Conservation (phyloP, 2,113 vertebrate genomes). For the Ranitomeya imitator region DNA sequence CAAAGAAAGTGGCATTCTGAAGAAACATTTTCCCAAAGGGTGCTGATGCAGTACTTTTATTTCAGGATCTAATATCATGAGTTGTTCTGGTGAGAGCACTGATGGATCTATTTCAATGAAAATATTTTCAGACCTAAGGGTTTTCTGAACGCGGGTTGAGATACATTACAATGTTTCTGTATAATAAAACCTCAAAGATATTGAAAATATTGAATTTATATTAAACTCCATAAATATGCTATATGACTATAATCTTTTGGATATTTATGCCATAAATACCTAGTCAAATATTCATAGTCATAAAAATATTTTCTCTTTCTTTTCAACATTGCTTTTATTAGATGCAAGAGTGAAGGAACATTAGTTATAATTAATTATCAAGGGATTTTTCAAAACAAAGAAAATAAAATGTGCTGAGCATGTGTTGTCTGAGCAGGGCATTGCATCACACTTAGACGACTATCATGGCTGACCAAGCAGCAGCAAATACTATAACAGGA, state of each 20-base stretch:
- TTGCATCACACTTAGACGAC: background rate
- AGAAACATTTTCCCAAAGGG: conserved; percentile 28
- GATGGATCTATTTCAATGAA: conserved; percentile 51
- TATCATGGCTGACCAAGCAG: background rate
- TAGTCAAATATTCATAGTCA: conserved; percentile 1
- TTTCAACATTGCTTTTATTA: background rate
- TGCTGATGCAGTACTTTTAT: conserved; percentile 51
- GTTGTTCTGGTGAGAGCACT: conserved; percentile 37
- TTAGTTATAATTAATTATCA: background rate
- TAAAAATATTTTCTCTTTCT: background rate
- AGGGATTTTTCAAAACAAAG: background rate
- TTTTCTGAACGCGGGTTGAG: conserved; percentile 28
- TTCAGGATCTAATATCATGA: conserved; percentile 39
- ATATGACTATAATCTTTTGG: conserved; percentile 18
- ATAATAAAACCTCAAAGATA: conserved; percentile 49
- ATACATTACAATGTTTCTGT: conserved; percentile 48
- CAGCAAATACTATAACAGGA: background rate
- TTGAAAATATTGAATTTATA: conserved; percentile 45
- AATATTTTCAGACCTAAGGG: conserved; percentile 46
- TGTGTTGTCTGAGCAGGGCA: background rate
- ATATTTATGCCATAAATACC: background rate
- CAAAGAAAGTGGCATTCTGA: conserved; percentile 19
- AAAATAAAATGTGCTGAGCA: background rate
- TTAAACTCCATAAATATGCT: conserved; percentile 36
- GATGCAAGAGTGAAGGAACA: background rate